Evolutionary conservation across 2,888 invertebrate species (phyloP), one percentile per base, ranked within the genome.

Genomic region (Hyposoter dolosus): DNA sequence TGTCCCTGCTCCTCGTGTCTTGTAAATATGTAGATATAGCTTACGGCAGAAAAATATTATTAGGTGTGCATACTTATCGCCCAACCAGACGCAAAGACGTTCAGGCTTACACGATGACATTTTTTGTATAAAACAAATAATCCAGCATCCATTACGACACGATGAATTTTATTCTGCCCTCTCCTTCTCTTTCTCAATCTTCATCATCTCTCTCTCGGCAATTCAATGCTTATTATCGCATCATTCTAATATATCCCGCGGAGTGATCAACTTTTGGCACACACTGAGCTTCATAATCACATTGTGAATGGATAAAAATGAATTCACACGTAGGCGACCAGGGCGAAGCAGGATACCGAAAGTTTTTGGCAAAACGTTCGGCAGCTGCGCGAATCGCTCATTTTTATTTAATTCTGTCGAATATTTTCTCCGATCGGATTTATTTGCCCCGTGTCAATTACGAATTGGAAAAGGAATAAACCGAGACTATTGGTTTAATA

Each of bases 21-120:
- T 92, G 91, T 93, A 93, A 89, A 93, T 93, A 93, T 93, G 93
- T 93, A 93, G 92, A 93, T 93, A 92, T 88, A 90, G 87, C 17
- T 15, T 76, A 68, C 56, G 50, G 17, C 53, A 3, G 23, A 56
- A 12, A 68, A 56, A 68, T 78, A 69, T 77, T 66, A 50, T 68
- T 60, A 78, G 78, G 43, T 69, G 47, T 56, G 56, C 40, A 66
- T 77, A 66, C 77, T 50, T 66, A 50, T 50, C 50, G 77, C 45
- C 53, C 23, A 65, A 65, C n/a, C 19, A 35, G 47, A 53, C 53
- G 19, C 40, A 45, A 35, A 50, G n/a, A 40, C 47, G 50, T 72
- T 35, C 28, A 19, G 53, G 56, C 72, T 72, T 56, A 0, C 23
- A 72, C 56, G 40, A 72, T 72, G 19, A 72, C 35, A 56, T 35